Percentiles rank a stretch among this genome's conserved stretches.
phyloP scores from a whole-genome alignment of 2,113 vertebrate species.

The Setophaga petechia region DNA sequence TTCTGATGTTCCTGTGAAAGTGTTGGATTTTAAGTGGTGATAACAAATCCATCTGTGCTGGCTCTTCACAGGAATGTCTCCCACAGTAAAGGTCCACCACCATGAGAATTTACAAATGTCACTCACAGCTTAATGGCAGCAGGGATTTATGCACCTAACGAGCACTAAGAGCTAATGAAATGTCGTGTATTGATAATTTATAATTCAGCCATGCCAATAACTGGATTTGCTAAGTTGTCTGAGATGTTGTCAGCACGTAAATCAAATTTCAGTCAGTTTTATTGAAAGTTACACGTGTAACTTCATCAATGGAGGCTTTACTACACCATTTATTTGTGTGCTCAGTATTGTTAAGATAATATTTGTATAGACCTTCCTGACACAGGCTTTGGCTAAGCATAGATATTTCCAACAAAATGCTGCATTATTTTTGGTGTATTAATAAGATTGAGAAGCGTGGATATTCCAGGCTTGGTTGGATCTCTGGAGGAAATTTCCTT shows the following conservation, averaged over 20 bases:
- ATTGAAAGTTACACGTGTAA: background rate
- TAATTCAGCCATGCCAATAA: background rate
- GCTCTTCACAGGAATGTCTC: background rate
- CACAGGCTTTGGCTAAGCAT: background rate
- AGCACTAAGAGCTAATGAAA: background rate
- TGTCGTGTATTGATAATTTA: background rate
- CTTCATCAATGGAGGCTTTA: background rate
- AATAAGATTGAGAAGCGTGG: background rate
- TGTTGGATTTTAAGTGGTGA: constrained; percentile 11
- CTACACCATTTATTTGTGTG: background rate
- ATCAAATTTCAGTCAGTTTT: background rate
- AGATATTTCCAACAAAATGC: background rate
- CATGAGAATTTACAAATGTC: background rate
- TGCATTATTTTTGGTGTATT: background rate
- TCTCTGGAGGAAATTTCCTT: background rate
- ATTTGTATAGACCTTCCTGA: background rate
- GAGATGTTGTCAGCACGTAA: background rate
- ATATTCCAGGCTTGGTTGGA: background rate
- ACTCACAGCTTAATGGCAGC: background rate
- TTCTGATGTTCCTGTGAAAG: constrained; percentile 11
- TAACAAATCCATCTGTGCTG: constrained; percentile 29
- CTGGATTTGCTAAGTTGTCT: background rate
- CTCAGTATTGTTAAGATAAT: background rate
- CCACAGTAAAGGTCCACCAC: background rate
- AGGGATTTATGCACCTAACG: background rate